Conservation (phyloP, 1,140 invertebrate genomes). For the Pseudoatta argentina region DNA sequence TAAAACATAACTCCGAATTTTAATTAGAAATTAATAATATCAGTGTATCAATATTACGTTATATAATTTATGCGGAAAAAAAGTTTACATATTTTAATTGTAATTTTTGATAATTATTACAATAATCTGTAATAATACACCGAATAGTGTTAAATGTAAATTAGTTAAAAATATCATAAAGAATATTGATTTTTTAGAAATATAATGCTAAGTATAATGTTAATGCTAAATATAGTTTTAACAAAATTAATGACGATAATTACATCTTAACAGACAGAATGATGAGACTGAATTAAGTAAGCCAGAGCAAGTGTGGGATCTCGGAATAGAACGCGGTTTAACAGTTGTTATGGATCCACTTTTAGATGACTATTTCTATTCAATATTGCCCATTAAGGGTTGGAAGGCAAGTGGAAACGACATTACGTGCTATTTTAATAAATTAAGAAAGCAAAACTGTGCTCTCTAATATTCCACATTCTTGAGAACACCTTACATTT, state of each 20-base stretch:
- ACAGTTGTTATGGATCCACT: conserved; percentile 84
- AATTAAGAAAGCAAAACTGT: background rate
- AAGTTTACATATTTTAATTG: background rate
- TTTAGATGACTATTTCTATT: conserved; percentile 86
- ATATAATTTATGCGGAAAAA: background rate
- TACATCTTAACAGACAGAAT: background rate
- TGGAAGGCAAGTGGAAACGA: conserved; percentile 76
- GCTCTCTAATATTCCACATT: background rate
- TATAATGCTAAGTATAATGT: background rate
- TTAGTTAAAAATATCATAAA: background rate
- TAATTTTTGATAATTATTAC: background rate
- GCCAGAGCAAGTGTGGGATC: conserved; percentile 5
- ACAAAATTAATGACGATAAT: background rate
- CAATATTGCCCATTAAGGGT: conserved; percentile 77
- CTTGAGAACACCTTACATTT: conserved; percentile 8
- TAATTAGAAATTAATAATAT: background rate
- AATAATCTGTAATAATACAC: background rate
- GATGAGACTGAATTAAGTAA: background rate
- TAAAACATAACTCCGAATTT: background rate
- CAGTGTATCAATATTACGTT: background rate
- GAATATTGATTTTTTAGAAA: background rate
- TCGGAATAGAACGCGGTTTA: conserved; percentile 82
- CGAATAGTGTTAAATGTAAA: background rate
- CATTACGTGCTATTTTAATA: conserved; percentile 11
- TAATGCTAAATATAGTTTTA: background rate